A percentile compares a stretch with the other conserved stretches of the same genome.
Conservation (phyloP, 2,113 vertebrate genomes). For the Chloebia gouldiae region DNA sequence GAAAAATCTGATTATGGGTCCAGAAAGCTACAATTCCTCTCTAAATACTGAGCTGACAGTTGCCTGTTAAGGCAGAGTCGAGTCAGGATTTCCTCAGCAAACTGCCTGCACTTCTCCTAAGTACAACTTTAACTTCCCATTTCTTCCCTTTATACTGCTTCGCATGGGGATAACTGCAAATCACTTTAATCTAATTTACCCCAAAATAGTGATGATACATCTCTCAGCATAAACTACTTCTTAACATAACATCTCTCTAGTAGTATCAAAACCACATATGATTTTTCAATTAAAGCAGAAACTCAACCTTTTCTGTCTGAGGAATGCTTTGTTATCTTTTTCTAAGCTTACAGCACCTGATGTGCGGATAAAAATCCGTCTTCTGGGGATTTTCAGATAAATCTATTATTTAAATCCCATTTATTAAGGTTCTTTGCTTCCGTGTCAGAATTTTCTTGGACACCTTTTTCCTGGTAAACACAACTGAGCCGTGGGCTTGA, state of each 20-base stretch:
- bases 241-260: constrained; percentile 46
- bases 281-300: constrained; percentile 56
- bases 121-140: constrained; percentile 10
- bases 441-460: neutral
- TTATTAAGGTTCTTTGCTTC: constrained; percentile 52
- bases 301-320: constrained; percentile 36
- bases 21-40: neutral
- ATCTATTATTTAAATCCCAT: constrained; percentile 63
- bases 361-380: constrained; percentile 30
- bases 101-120: neutral
- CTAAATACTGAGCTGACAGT: neutral
- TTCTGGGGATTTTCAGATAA: constrained; percentile 60
- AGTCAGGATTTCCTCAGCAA: neutral
- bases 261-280: constrained; percentile 15
- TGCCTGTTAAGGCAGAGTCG: neutral
- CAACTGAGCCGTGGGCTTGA: neutral
- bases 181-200: constrained; percentile 58
- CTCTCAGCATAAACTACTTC: constrained; percentile 26
- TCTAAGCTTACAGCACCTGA: constrained; percentile 53
- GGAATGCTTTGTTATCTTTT: constrained; percentile 41
- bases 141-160: constrained; percentile 18
- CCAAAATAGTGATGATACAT: constrained; percentile 38
- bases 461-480: neutral
- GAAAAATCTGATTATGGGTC: constrained; percentile 17
- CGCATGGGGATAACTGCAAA: constrained; percentile 47